A percentile compares a stretch with the other conserved stretches of the same genome.
phyloP scores from a whole-genome alignment of 2,888 invertebrate genomes.

The Himalopsyche kuldschensis region DNA sequence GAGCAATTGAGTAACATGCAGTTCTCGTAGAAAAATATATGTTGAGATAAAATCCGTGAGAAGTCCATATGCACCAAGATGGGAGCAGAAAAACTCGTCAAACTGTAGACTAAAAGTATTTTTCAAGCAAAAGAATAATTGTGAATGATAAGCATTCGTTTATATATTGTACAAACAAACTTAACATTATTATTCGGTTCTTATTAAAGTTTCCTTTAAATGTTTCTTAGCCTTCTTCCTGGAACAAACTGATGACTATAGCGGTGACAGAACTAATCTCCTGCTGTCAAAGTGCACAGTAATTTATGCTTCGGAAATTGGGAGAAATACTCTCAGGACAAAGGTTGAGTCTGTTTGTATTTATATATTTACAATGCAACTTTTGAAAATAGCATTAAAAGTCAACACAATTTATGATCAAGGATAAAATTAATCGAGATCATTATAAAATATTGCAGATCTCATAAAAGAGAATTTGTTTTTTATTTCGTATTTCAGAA shows the following conservation, averaged over 20 bases:
- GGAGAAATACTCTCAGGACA: slow-evolving; percentile 10
- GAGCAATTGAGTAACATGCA: too few relatives aligned
- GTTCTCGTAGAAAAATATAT: too few relatives aligned
- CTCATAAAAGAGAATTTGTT: too few relatives aligned
- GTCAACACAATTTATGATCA: not conserved
- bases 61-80: too few relatives aligned
- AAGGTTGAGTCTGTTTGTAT: not conserved
- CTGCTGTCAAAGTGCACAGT: slow-evolving; percentile 18
- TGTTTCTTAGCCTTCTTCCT: not conserved
- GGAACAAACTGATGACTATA: not conserved
- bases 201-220: not conserved
- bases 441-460: too few relatives aligned
- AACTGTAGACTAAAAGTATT: too few relatives aligned
- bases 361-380: not conserved
- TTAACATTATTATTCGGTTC: not conserved
- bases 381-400: not conserved
- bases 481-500: too few relatives aligned
- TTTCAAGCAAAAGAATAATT: too few relatives aligned
- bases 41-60: too few relatives aligned
- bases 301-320: slow-evolving; percentile 31
- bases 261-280: slow-evolving; percentile 29
- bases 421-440: too few relatives aligned
- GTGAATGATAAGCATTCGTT: not conserved
- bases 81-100: too few relatives aligned
- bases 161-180: not conserved